Evolutionary conservation across 2,797 vertebrate species (phyloP), one percentile per base, ranked within the genome.

Genomic region (Crocidura indochinensis): DNA sequence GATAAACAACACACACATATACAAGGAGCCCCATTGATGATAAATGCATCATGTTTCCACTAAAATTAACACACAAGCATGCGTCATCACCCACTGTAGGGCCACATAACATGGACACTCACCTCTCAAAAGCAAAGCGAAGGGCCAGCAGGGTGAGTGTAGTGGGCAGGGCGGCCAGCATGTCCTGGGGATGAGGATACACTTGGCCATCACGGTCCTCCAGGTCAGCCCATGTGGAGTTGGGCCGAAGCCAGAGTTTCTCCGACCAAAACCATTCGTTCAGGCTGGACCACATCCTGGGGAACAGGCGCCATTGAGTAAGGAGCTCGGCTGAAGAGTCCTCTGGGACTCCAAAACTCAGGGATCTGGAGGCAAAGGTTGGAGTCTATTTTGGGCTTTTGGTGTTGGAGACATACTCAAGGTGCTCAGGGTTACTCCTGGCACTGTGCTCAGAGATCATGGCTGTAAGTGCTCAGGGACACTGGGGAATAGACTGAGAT

Each of bases 81-180:
- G 17, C 3, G 64, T n/a, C 10, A 8, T 5, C 27, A 27, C 65
- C 20, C 20, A 22, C 15, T 14, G 7, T 8, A 64, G 60, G 60
- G 20, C 27, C 27, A 9, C 11, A 11, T n/a, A 38, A 14, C 68
- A 73, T 15, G 46, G 87, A 46, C 20, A 90, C 88, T 94, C 71
- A 96, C 96, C 95, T 96, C 78, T 96, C 93, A 0, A 95, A 96
- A 92, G 26, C 1, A 4, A 94, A 44, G 27, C 94, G 96, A 27
- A 84, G 0, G 3, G 17, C 85, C 46, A 95, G 46, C 65, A 97
- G 38, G 67, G 51, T 72, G 82, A 96, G 69, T 0, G 91, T 87
- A 88, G 95, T 3, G 38, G 96, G 96, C 71, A 95, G 15, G 22
- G 85, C 62, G 0, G 62, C 49, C 67, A 97, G 44, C 88, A 96